phyloP scores from a whole-genome alignment of 1,140 invertebrate species.

The Anastatus disparis region DNA sequence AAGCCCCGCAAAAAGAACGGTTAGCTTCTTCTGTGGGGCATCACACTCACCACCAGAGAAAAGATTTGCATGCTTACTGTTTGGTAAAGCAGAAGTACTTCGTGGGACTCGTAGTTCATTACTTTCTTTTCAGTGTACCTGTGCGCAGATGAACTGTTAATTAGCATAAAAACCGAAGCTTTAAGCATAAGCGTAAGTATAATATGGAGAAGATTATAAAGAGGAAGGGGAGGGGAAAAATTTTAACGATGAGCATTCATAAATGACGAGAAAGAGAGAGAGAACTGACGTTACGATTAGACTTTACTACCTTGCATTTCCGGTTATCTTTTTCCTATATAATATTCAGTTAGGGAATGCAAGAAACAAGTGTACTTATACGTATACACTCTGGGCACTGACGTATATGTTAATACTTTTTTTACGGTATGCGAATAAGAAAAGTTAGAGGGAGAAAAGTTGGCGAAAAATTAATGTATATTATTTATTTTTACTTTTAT shows the following conservation, averaged over 20 bases:
- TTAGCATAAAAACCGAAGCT: constrained; percentile 36
- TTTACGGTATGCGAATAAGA: constrained; percentile 1
- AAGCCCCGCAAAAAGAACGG: no score
- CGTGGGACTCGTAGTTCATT: no score
- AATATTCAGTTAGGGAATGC: constrained; percentile 1
- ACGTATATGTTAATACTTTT: not conserved
- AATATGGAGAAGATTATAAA: no score
- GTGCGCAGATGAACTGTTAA: constrained; percentile 36
- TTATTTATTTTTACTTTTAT: no score
- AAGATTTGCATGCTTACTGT: no score
- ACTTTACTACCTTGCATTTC: constrained; percentile 15
- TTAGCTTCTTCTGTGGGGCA: no score
- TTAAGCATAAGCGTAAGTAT: no score
- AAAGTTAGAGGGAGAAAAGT: not conserved
- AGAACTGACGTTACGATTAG: constrained; percentile 30
- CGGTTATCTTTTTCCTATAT: constrained; percentile 10
- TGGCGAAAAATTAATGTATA: constrained; percentile 4
- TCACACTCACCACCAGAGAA: no score
- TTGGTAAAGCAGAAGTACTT: no score
- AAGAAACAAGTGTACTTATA: not conserved
- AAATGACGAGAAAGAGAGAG: constrained; percentile 24
- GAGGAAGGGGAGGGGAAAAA: not conserved
- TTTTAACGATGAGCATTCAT: constrained; percentile 26
- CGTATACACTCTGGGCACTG: not conserved
- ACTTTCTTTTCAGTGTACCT: no score